These are phyloP conservation scores for Murina feae DNA, from an alignment of 2,113 vertebrate genomes.

Conservation along the genomic window DNA sequence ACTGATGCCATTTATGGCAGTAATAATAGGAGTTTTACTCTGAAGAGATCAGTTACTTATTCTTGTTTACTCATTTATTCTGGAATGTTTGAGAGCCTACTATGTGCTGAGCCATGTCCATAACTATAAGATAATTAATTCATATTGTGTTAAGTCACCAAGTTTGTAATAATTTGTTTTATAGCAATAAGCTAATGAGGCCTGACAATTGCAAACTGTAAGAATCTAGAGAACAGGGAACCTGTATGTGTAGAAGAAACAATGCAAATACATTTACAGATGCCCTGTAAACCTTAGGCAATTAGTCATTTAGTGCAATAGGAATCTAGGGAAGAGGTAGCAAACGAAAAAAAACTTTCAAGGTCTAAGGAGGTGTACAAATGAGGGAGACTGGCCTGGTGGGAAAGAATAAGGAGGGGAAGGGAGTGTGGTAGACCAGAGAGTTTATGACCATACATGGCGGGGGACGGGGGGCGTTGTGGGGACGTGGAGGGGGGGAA, in stretches of 20 bases:
- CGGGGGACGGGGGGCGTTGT: too few species aligned
- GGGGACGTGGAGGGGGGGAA: too few species aligned
- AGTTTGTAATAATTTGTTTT: constrained; percentile 3
- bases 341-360: background rate
- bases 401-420: background rate
- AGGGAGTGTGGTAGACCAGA: background rate
- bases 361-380: background rate
- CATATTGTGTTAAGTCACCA: background rate
- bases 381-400: background rate
- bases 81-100: background rate
- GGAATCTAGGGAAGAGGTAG: background rate
- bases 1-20: background rate
- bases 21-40: background rate
- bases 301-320: background rate
- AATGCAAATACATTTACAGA: background rate
- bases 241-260: background rate
- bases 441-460: background rate
- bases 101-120: background rate
- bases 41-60: background rate
- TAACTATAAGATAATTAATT: background rate
- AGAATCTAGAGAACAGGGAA: background rate
- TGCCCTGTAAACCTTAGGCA: background rate
- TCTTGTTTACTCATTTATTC: background rate
- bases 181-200: background rate
- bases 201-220: background rate